Conservation (phyloP, 2,888 invertebrate species). For the Sipunculus nudus region DNA sequence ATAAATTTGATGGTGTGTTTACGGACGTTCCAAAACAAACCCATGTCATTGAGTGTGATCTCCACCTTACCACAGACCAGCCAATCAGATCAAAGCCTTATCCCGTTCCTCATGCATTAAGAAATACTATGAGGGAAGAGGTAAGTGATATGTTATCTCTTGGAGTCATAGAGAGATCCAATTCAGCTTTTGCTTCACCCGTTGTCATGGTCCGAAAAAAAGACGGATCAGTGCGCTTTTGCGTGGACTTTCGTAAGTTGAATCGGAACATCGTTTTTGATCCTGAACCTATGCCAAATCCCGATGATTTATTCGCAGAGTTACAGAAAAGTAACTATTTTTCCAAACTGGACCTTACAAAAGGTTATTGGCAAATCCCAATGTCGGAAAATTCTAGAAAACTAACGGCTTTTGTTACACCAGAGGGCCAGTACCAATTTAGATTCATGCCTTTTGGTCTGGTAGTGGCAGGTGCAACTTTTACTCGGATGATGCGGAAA, state of each 20-base stretch:
- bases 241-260: background rate
- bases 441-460: conserved; percentile 12
- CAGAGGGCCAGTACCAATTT: conserved; percentile 7
- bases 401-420: conserved; percentile 2
- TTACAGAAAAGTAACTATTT: background rate
- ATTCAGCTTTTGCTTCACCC: background rate
- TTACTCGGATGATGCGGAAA: conserved; percentile 14
- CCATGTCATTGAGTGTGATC: background rate
- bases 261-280: background rate
- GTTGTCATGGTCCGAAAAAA: background rate
- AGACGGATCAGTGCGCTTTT: background rate
- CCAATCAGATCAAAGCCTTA: background rate
- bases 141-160: background rate
- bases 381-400: background rate
- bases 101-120: background rate
- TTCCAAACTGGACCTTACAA: background rate
- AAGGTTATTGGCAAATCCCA: conserved; percentile 3
- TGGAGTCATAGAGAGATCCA: background rate
- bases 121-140: background rate
- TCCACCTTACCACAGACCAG: background rate
- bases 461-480: conserved; percentile 10
- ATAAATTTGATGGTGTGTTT: background rate
- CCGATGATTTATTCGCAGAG: background rate
- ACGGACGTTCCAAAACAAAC: background rate
- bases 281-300: background rate